Evolutionary conservation across 64 coral and sea anemone genomes (phyloP).

Genomic region (Montipora capricornis): DNA sequence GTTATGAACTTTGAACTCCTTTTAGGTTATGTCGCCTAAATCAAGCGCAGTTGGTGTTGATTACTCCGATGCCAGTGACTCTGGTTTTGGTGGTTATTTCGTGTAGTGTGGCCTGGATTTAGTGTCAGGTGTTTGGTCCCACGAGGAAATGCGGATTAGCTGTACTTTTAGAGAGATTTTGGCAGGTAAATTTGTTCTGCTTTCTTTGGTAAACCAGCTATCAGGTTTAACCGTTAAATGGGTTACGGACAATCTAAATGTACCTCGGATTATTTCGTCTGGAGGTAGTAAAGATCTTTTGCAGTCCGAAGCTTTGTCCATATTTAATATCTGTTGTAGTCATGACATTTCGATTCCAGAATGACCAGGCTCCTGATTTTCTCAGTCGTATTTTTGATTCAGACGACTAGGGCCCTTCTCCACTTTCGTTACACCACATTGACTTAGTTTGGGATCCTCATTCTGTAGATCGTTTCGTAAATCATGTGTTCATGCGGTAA

Average conservation of each 20-base stretch:
- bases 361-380: constrained; percentile 52
- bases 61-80: no score
- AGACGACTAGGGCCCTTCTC: background rate
- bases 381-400: background rate
- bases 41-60: constrained; percentile 50
- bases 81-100: no score
- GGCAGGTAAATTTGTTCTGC: constrained; percentile 69
- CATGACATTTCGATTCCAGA: constrained; percentile 31
- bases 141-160: constrained; percentile 58
- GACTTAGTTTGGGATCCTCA: constrained; percentile 29
- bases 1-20: constrained; percentile 38
- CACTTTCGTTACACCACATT: constrained; percentile 25
- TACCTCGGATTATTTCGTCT: background rate
- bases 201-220: constrained; percentile 37
- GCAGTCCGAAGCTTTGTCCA: no score
- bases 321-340: no score
- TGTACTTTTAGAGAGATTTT: constrained; percentile 1
- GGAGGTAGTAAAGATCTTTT: no score
- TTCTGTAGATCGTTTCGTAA: constrained; percentile 9
- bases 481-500: background rate
- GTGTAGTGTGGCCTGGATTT: no score
- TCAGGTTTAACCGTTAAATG: constrained; percentile 49
- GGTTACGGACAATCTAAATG: constrained; percentile 71
- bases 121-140: background rate
- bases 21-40: constrained; percentile 78